These are phyloP conservation scores for Takifugu ocellatus DNA, from an alignment of 2,797 vertebrate genomes.

Conservation along the genomic window DNA sequence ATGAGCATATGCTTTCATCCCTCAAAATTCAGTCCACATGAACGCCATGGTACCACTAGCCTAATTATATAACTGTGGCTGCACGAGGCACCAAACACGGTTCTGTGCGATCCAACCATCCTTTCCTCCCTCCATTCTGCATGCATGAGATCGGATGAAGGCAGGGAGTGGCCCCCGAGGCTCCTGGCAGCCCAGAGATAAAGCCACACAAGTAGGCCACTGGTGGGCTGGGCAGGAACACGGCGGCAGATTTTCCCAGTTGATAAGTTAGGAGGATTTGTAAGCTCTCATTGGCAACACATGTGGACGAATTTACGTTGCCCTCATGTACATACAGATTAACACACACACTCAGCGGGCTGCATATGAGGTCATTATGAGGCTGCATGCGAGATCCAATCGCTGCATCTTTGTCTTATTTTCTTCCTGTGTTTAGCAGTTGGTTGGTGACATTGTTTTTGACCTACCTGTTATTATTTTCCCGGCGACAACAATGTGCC, in stretches of 20 bases:
- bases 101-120: constrained; percentile 2
- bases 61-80: constrained; percentile 14
- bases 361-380: constrained; percentile 23
- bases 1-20: neutral
- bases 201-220: constrained; percentile 56
- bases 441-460: neutral
- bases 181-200: constrained; percentile 45
- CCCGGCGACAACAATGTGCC: no score
- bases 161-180: constrained; percentile 39
- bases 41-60: neutral
- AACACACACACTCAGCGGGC: constrained; percentile 2
- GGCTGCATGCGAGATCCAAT: constrained; percentile 24
- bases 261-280: constrained; percentile 58
- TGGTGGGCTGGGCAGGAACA: constrained; percentile 55
- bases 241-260: constrained; percentile 72
- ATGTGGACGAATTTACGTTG: no score
- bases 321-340: no score
- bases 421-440: neutral
- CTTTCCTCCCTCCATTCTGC: constrained; percentile 30
- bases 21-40: neutral
- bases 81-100: constrained; percentile 27
- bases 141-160: constrained; percentile 38
- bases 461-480: neutral
- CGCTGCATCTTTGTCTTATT: constrained; percentile 7
- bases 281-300: constrained; percentile 39